A percentile compares a stretch with the other conserved stretches of the same genome.
phyloP scores from a whole-genome alignment of 2,888 invertebrate species.

The Hydraecia micacea region DNA sequence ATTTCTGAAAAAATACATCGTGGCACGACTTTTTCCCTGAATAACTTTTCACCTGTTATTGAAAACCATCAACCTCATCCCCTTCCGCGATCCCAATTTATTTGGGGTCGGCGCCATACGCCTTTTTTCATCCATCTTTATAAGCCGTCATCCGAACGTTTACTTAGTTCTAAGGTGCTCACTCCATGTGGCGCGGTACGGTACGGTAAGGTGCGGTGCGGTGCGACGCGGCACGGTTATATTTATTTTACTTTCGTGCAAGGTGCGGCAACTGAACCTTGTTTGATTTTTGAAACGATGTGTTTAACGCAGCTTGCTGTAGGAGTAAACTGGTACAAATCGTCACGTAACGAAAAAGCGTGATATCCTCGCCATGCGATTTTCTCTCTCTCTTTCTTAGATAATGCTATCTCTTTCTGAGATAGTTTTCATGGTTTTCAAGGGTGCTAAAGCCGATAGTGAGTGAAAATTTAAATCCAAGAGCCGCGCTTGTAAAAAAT shows the following conservation, averaged over 20 bases:
- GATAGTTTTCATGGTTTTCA: no score
- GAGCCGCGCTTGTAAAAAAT: no score
- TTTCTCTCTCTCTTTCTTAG: no score
- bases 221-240: background rate
- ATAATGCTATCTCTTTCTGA: no score
- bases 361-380: no score
- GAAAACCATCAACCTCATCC: slow-evolving; percentile 47
- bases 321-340: background rate
- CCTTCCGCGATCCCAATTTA: slow-evolving; percentile 43
- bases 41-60: slow-evolving; percentile 47
- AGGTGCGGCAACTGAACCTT: no score
- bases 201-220: background rate
- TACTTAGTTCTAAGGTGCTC: slow-evolving; percentile 27
- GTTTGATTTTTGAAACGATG: background rate
- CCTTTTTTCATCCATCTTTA: slow-evolving; percentile 46
- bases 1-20: background rate
- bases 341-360: no score
- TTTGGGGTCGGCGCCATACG: slow-evolving; percentile 42
- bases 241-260: background rate
- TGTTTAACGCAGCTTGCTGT: background rate
- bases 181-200: background rate
- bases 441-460: no score
- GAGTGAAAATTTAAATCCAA: no score
- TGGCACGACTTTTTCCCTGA: slow-evolving; percentile 4
- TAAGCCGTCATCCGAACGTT: slow-evolving; percentile 45